These are phyloP conservation scores for Remorina albescens DNA, from an alignment of 2,797 vertebrate genomes.

Conservation along the genomic window DNA sequence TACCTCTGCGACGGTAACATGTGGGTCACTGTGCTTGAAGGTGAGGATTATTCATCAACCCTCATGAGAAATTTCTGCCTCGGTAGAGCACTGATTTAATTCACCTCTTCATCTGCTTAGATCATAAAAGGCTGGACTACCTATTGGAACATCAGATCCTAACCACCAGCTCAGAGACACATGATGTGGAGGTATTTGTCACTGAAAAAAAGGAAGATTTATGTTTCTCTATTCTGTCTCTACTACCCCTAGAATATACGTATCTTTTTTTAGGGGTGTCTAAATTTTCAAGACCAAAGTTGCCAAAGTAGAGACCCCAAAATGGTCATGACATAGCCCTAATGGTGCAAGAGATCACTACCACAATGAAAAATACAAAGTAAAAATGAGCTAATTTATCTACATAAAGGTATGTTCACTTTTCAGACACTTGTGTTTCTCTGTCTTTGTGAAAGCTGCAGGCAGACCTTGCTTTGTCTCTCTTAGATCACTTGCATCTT, in stretches of 20 bases:
- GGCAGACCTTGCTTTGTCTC: too few species aligned
- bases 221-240: not conserved
- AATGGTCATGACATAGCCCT: not conserved
- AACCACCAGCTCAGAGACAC: constrained; percentile 91
- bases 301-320: not conserved
- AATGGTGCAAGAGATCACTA: too few species aligned
- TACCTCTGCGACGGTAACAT: constrained; percentile 88
- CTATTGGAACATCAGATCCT: constrained; percentile 91
- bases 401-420: not conserved
- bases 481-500: too few species aligned
- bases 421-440: too few species aligned
- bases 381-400: too few species aligned
- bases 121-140: constrained; percentile 90
- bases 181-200: constrained; percentile 88
- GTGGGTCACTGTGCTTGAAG: constrained; percentile 92
- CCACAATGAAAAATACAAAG: too few species aligned
- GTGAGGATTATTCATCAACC: constrained; percentile 72
- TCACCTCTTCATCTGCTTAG: constrained; percentile 71
- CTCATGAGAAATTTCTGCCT: not conserved
- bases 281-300: not conserved
- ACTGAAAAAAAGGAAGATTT: not conserved
- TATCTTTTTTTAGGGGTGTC: not conserved
- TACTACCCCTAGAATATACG: not conserved
- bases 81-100: not conserved
- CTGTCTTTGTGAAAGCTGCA: too few species aligned